Evolutionary conservation across 2,888 invertebrate genomes (phyloP).

Genomic region (Daptonema setosum): DNA sequence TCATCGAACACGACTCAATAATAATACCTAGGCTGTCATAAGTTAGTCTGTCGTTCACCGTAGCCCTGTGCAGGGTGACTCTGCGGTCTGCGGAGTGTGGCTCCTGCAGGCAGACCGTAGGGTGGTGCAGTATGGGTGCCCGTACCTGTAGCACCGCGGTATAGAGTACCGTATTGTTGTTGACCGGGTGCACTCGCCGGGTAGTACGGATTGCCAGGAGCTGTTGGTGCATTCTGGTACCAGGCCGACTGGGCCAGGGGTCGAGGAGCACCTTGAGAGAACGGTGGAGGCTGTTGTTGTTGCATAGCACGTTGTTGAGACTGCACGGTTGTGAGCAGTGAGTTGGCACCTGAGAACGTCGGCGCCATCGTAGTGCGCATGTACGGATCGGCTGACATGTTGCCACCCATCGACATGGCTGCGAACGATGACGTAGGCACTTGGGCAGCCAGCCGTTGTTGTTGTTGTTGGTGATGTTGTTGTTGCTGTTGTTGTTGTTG

Average conservation of each 20-base stretch:
- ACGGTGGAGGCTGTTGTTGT: neutral
- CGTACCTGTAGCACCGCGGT: neutral
- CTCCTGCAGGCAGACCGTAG: neutral
- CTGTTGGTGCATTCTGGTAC: neutral
- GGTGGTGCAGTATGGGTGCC: neutral
- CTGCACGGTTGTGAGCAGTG: neutral
- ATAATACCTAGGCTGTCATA: too few relatives aligned
- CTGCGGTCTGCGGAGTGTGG: neutral
- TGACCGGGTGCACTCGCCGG: neutral
- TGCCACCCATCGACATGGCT: constrained; percentile 1
- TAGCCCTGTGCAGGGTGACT: neutral
- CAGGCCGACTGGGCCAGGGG: neutral
- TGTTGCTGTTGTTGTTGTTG: constrained; percentile 9
- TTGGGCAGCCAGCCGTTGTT: too few relatives aligned
- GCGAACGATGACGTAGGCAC: too few relatives aligned
- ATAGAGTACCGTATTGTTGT: neutral
- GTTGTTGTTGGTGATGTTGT: too few relatives aligned
- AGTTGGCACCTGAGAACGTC: neutral
- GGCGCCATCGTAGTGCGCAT: constrained; percentile 5
- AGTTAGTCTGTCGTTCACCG: neutral
- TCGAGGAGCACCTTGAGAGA: too few relatives aligned
- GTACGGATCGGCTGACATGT: constrained; percentile 6
- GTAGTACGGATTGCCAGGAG: neutral
- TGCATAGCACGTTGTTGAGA: neutral
- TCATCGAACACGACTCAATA: too few relatives aligned